Evolutionary conservation across 2,888 invertebrate species (phyloP).

Genomic region (Strigamia transsilvanica): DNA sequence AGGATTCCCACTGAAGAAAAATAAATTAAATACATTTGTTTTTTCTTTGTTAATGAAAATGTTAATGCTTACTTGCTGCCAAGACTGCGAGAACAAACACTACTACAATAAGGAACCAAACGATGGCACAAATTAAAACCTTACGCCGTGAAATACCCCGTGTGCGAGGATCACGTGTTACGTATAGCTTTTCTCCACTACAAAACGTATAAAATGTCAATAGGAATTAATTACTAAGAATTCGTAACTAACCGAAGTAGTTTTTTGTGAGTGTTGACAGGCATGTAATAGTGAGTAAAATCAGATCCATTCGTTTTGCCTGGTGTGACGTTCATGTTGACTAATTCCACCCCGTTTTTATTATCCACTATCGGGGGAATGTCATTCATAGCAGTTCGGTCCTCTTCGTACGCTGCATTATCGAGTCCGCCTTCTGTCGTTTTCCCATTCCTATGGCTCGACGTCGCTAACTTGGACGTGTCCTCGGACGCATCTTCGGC

Average conservation of each 20-base stretch:
- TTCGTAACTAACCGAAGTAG: constrained; percentile 4
- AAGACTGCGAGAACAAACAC: background rate
- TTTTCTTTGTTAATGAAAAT: background rate
- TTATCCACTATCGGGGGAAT: background rate
- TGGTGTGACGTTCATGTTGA: background rate
- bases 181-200: constrained; percentile 11
- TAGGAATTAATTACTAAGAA: background rate
- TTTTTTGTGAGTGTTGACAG: constrained; percentile 27
- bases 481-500: background rate
- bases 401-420: background rate
- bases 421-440: background rate
- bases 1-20: background rate
- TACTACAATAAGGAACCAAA: constrained; percentile 19
- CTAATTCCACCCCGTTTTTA: background rate
- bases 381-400: constrained; percentile 1
- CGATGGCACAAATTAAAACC: constrained; percentile 14
- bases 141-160: background rate
- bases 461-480: background rate
- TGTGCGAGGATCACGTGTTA: constrained; percentile 1
- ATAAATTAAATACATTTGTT: background rate
- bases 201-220: background rate
- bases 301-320: constrained; percentile 17
- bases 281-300: constrained; percentile 9
- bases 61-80: background rate
- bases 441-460: background rate